Evolutionary conservation across 2,888 invertebrate genomes (phyloP).

Genomic region (Melieria crassipennis): DNA sequence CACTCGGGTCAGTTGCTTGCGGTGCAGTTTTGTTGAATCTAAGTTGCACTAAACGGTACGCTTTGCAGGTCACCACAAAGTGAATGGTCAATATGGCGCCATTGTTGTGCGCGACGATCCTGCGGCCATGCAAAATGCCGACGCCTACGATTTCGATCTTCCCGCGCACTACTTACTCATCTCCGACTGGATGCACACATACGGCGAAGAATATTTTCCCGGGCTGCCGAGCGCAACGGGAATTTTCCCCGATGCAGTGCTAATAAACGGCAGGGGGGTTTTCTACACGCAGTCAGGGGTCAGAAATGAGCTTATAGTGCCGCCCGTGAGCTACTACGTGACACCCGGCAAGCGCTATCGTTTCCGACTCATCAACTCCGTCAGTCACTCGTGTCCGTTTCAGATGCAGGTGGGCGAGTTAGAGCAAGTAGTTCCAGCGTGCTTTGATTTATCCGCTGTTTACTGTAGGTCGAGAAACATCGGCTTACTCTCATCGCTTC

Average conservation of each 20-base stretch:
- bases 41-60: too few species aligned
- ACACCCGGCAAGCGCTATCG: conserved; percentile 55
- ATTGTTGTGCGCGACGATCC: conserved; percentile 76
- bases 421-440: not conserved
- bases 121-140: conserved; percentile 70
- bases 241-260: conserved; percentile 50
- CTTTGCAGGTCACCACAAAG: conserved; percentile 74
- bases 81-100: conserved; percentile 82
- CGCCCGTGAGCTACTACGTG: conserved; percentile 52
- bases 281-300: conserved; percentile 45
- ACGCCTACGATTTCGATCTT: conserved; percentile 78
- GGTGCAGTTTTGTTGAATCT: too few species aligned
- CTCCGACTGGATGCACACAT: conserved; percentile 81
- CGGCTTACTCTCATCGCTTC: conserved; percentile 57
- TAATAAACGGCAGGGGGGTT: conserved; percentile 58
- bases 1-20: conserved; percentile 67
- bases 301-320: conserved; percentile 38
- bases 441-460: not conserved
- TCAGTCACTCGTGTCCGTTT: conserved; percentile 59
- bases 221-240: conserved; percentile 49
- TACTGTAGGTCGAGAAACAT: conserved; percentile 55
- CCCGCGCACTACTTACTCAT: conserved; percentile 76
- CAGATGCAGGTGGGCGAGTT: conserved; percentile 51
- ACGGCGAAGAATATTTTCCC: conserved; percentile 62
- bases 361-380: conserved; percentile 61